Evolutionary conservation across 1,140 invertebrate genomes (phyloP), one percentile per base, ranked within the genome.

Genomic region (Drosophila paulistorum): DNA sequence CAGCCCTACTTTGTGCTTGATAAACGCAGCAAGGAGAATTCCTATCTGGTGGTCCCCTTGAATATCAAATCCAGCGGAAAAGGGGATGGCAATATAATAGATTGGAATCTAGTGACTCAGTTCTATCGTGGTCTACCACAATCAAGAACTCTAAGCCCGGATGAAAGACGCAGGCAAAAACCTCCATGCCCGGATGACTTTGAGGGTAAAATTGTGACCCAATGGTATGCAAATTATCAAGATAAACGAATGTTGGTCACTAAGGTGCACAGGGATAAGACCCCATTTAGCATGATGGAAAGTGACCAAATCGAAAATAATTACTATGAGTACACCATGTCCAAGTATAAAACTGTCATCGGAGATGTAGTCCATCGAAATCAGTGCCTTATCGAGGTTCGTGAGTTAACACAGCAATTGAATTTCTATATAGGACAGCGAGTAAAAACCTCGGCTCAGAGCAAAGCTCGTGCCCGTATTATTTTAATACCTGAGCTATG

Each of bases 321-420:
- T 0, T 99, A 97, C 90, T 93, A 94, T 9, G 93, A 96, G 26
- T 99, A 99, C 86, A 99, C 97, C 87, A 90, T 93, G 2, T 93
- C 93, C 13, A 98, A 98, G 90, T 98, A 99, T 92, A 92, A 94
- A 14, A 64, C 74, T 17, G 41, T 74, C 2, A 91, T 91, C 11
- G 90, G 96, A 1, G 84, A 90, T 2, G 95, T 99, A 37, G 92
- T 94, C 30, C 95, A 98, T 13, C 92, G 94, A 54, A 58, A 93
- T 1, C 97, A 99, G 90, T 96, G 97, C 10, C 91, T 99, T 62
- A 85, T 99, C 0, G 97, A 98, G 93, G 99, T 99, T 0, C 96
- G 97, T 92, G 94, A 96, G 51, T 95, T 98, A 6, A 96, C 97
- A 0, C 94, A 93, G 5, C 94, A 96, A 70, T 92, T 97, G 1